phyloP scores from a whole-genome alignment of 2,888 invertebrate genomes.

The Yponomeuta evonymella region DNA sequence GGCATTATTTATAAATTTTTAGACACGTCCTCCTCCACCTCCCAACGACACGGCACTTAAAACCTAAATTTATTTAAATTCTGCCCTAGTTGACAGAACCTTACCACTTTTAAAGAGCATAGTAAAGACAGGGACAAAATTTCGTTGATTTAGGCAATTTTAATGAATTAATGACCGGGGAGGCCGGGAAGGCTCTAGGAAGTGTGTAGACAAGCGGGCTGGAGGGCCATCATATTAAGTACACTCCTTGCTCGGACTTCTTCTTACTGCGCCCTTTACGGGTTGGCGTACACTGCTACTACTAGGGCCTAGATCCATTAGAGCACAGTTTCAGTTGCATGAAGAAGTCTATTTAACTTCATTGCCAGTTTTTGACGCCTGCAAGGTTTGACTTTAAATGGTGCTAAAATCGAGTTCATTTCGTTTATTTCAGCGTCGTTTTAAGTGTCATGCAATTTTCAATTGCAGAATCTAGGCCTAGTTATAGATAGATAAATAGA shows the following conservation, averaged over 20 bases:
- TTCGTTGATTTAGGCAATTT: conserved; percentile 1
- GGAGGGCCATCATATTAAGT: neutral
- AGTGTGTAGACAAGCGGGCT: neutral
- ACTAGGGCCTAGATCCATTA: neutral
- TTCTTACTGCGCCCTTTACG: neutral
- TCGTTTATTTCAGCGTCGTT: too few relatives aligned
- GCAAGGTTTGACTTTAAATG: too few relatives aligned
- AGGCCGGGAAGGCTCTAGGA: neutral
- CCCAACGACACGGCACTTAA: neutral
- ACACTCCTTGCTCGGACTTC: neutral
- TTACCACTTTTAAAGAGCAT: neutral
- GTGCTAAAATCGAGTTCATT: too few relatives aligned
- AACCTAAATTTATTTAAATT: neutral
- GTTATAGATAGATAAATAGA: too few relatives aligned
- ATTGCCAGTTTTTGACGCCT: too few relatives aligned
- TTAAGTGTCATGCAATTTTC: too few relatives aligned
- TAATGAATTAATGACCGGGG: conserved; percentile 3
- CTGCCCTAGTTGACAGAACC: neutral
- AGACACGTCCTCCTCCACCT: too few relatives aligned
- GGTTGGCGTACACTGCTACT: neutral
- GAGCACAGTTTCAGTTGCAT: too few relatives aligned
- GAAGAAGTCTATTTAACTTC: too few relatives aligned
- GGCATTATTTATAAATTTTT: too few relatives aligned
- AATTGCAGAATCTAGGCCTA: too few relatives aligned
- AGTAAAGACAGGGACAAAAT: neutral